Conservation (phyloP, 2,888 invertebrate genomes). For the Ganaspis brasiliensis region DNA sequence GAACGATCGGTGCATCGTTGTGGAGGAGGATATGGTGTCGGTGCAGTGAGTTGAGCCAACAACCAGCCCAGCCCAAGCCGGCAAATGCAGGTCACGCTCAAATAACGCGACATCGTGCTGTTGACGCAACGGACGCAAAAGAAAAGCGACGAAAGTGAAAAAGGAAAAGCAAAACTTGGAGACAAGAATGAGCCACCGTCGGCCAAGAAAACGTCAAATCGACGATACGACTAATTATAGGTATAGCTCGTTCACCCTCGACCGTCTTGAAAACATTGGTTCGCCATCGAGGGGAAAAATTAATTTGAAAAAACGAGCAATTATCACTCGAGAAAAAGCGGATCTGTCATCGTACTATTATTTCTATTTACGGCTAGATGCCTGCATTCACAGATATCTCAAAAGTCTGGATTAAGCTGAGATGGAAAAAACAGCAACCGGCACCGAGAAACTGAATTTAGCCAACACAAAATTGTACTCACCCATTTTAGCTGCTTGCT, state of each 20-base stretch:
- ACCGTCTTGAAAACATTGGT: slow-evolving; percentile 23
- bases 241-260: slow-evolving; percentile 13
- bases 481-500: slow-evolving; percentile 21
- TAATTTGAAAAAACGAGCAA: not conserved
- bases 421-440: slow-evolving; percentile 11
- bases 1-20: slow-evolving; percentile 23
- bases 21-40: too few relatives aligned
- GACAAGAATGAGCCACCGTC: slow-evolving; percentile 7
- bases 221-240: slow-evolving; percentile 38
- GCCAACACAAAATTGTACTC: not conserved
- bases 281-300: slow-evolving; percentile 20
- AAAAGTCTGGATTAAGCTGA: not conserved
- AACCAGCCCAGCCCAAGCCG: slow-evolving; percentile 32
- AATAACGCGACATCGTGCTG: slow-evolving; percentile 18
- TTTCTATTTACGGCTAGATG: slow-evolving; percentile 14
- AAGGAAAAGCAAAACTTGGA: slow-evolving; percentile 20
- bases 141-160: not conserved
- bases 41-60: not conserved
- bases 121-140: not conserved
- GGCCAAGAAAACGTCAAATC: slow-evolving; percentile 40
- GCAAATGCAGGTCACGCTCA: slow-evolving; percentile 40
- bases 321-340: not conserved
- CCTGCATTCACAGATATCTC: not conserved
- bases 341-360: slow-evolving; percentile 28
- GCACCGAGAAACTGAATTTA: slow-evolving; percentile 14